phyloP scores from a whole-genome alignment of 2,797 vertebrate species.

The Pagetopsis macropterus region DNA sequence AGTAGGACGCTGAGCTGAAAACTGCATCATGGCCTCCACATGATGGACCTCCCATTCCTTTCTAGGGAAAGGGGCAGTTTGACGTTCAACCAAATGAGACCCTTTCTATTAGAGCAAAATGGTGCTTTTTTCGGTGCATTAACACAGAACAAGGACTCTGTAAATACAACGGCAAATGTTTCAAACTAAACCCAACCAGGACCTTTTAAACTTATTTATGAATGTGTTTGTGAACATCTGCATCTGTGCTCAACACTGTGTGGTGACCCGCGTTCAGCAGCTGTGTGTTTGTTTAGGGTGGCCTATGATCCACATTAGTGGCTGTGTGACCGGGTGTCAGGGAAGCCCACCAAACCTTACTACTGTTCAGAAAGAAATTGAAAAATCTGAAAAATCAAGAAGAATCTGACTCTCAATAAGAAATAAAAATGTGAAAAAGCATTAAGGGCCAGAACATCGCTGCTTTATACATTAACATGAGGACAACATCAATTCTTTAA shows the following conservation, averaged over 20 bases:
- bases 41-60: slow-evolving; percentile 69
- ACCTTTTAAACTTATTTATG: slow-evolving; percentile 70
- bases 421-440: slow-evolving; percentile 65
- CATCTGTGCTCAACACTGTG: slow-evolving; percentile 53
- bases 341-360: slow-evolving; percentile 34
- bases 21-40: slow-evolving; percentile 53
- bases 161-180: slow-evolving; percentile 73
- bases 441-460: slow-evolving; percentile 47
- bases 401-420: slow-evolving; percentile 36
- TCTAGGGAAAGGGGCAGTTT: slow-evolving; percentile 66
- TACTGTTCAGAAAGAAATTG: slow-evolving; percentile 30
- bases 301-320: slow-evolving; percentile 37
- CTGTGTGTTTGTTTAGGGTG: slow-evolving; percentile 6
- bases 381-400: slow-evolving; percentile 20
- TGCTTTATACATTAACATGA: slow-evolving; percentile 70
- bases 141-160: slow-evolving; percentile 76
- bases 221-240: slow-evolving; percentile 63
- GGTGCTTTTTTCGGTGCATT: slow-evolving; percentile 73
- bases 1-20: slow-evolving; percentile 78
- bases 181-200: slow-evolving; percentile 61
- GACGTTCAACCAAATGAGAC: slow-evolving; percentile 70
- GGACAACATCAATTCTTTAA: slow-evolving; percentile 56
- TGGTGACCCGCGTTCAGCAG: slow-evolving; percentile 44
- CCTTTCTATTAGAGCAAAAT: slow-evolving; percentile 71
- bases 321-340: slow-evolving; percentile 28